Evolutionary conservation across 2,888 invertebrate species (phyloP), one percentile per base, ranked within the genome.

Genomic region (Fissipunctia ypsillon): DNA sequence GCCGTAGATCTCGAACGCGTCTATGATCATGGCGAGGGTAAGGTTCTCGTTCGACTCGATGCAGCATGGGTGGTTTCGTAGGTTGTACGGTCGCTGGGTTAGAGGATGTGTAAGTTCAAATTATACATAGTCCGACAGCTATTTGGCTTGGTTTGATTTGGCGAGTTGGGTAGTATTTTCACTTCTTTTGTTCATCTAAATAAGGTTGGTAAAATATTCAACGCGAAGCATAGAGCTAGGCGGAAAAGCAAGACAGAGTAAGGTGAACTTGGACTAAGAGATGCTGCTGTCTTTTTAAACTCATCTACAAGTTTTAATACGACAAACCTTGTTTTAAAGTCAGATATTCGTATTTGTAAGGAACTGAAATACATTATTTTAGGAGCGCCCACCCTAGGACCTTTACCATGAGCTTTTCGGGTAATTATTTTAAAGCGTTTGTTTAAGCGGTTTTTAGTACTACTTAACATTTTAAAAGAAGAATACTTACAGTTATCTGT

Each of bases 1-100:
- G 3, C 96, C 96, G 86, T 96, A 96, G 80, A 96, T 95, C 85
- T 96, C 96, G 87, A 95, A 96, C 2, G 96, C 95, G 82, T 96
- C 96, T 69, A 96, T 96, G 76, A 96, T 94, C 96, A 96, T 95
- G 1, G 96, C 96, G 48, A 96, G 91, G 0, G 95, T 95, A 1
- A 96, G 83, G 80, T 96, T 96, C 70, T 94, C 95, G 81, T 89
- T 91, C 1, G 92, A 89, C 52, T 91, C 94, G 54, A 88, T 69
- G 73, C 96, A 96, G 84, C 96, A 96, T 81, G 96, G 96, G 85
- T 96, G 96, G 86, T 94, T 94, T n/a, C 93, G 90, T 59, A 95
- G 90, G 76, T 92, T 91, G 93, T 96, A 96, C 0, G 93, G 89
- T 43, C 86, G 83, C 95, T 95, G 81, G 5, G 64, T 63, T 28